Percentiles rank a stretch among this genome's conserved stretches.
These are phyloP conservation scores for Elysia chlorotica DNA, from an alignment of 1,140 invertebrate genomes.

Conservation along the genomic window DNA sequence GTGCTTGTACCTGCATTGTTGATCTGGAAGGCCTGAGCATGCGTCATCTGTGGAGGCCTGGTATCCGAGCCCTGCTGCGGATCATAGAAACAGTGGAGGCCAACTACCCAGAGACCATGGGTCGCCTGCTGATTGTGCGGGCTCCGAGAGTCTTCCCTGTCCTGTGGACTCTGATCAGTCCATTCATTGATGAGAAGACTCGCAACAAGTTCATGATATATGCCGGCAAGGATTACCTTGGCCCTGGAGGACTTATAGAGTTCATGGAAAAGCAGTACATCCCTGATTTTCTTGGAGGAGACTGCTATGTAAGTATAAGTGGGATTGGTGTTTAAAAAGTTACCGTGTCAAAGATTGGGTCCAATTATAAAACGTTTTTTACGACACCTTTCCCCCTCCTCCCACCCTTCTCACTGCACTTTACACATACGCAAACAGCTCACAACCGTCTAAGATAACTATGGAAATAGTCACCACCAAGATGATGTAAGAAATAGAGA, in stretches of 20 bases:
- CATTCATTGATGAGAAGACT: conserved; percentile 97
- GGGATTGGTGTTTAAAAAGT: no score
- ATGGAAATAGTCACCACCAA: no score
- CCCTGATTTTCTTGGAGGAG: conserved; percentile 89
- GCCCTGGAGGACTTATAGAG: conserved; percentile 78
- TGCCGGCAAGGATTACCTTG: conserved; percentile 83
- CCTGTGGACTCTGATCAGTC: conserved; percentile 94
- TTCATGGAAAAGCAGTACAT: conserved; percentile 86
- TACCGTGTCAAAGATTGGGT: no score
- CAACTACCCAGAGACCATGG: conserved; percentile 97
- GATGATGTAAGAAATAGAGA: no score
- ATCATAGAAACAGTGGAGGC: conserved; percentile 95
- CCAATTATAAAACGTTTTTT: no score
- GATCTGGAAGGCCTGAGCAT: conserved; percentile 94
- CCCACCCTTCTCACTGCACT: no score
- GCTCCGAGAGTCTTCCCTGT: conserved; percentile 86
- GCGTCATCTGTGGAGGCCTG: conserved; percentile 93
- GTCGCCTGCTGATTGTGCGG: conserved; percentile 61
- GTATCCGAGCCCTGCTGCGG: conserved; percentile 84
- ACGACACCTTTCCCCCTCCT: no score
- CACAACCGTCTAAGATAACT: no score
- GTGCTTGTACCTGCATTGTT: conserved; percentile 87
- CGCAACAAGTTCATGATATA: conserved; percentile 93
- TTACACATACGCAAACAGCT: no score
- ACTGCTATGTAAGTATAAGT: conserved; percentile 74